Conservation (phyloP, 2,888 invertebrate species). For the Drosophila emarginata region DNA sequence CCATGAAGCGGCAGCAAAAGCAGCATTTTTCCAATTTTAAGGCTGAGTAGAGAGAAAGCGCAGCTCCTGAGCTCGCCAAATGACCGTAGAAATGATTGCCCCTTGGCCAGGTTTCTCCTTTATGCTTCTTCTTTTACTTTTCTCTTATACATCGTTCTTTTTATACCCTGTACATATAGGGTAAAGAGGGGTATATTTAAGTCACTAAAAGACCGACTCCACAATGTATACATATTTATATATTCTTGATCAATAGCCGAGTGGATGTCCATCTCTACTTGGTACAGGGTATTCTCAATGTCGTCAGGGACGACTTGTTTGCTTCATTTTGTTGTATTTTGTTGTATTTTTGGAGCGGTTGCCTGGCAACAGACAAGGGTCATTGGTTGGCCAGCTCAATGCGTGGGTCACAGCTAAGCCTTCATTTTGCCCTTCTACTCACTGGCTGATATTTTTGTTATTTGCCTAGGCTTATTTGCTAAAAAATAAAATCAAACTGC, state of each 20-base stretch:
- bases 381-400: constrained; percentile 47
- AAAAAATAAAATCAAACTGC: constrained; percentile 72
- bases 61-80: constrained; percentile 60
- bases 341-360: constrained; percentile 30
- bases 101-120: constrained; percentile 42
- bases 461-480: constrained; percentile 66
- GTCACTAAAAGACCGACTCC: too few species aligned
- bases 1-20: constrained; percentile 47
- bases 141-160: not conserved
- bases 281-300: too few species aligned
- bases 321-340: not conserved
- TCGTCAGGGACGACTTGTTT: too few species aligned
- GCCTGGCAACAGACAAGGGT: constrained; percentile 57
- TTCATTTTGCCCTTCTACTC: constrained; percentile 10
- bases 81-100: constrained; percentile 75
- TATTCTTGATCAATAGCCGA: too few species aligned
- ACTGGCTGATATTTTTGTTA: constrained; percentile 44
- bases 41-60: constrained; percentile 67
- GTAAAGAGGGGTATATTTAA: too few species aligned
- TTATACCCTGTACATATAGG: too few species aligned
- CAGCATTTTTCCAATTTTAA: constrained; percentile 73
- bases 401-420: constrained; percentile 30
- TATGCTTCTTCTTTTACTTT: not conserved
- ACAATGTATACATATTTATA: too few species aligned
- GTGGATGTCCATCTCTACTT: too few species aligned